Percentiles rank a stretch among this genome's conserved stretches.
Evolutionary conservation across 2,113 vertebrate genomes (phyloP).

Genomic region (Excalfactoria chinensis): DNA sequence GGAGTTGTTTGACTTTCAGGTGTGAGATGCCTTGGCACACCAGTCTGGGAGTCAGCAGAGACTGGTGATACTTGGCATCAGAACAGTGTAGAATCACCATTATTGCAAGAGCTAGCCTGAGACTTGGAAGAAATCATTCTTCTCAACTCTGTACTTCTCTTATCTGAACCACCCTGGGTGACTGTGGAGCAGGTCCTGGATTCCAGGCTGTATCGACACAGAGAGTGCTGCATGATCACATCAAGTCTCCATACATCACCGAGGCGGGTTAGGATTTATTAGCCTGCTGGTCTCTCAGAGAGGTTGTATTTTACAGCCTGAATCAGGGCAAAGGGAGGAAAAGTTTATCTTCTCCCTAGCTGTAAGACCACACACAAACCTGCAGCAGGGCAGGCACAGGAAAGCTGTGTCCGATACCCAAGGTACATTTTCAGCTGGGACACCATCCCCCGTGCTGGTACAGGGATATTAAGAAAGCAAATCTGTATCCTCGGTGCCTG

Average conservation of each 20-base stretch:
- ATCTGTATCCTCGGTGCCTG: not conserved
- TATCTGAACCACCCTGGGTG: not conserved
- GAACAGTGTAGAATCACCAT: not conserved
- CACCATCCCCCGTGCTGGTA: not conserved
- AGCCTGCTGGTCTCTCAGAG: not conserved
- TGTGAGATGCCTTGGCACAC: not conserved
- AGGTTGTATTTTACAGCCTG: not conserved
- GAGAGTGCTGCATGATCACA: not conserved
- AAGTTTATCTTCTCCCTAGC: not conserved
- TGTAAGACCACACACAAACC: not conserved
- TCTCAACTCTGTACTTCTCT: not conserved
- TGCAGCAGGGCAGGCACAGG: not conserved
- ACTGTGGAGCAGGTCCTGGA: not conserved
- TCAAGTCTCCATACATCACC: not conserved
- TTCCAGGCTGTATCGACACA: not conserved
- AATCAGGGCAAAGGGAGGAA: not conserved
- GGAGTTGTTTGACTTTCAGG: not conserved
- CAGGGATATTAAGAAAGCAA: not conserved
- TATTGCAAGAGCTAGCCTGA: not conserved
- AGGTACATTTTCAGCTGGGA: not conserved
- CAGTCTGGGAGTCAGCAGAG: not conserved
- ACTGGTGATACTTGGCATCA: not conserved
- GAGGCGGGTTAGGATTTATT: constrained; percentile 13
- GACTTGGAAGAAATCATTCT: not conserved
- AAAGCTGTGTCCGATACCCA: not conserved